Base-by-base conservation (phyloP, 1,140 invertebrate genomes). In the Anadara kagoshimensis region DNA sequence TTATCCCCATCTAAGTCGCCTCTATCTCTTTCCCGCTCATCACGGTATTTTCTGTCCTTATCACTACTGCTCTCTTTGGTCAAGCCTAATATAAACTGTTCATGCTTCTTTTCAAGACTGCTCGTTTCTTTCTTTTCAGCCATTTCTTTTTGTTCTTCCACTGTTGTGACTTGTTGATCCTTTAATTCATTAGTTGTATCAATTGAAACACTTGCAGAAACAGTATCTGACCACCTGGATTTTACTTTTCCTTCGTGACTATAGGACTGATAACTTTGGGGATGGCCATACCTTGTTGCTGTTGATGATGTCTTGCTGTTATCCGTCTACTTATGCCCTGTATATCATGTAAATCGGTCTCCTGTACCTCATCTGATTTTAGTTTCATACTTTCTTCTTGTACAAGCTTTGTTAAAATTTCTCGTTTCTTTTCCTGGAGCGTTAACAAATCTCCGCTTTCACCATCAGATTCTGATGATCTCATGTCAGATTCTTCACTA, bases 1-100 rank as follows among this genome's bases (percentile, higher is more conserved):
- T 63, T 68, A 61, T 54, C 68, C 3, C 71, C 67, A 24, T 64
- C 49, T 20, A 64, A 51, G 68, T 65, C 59, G 26, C 62, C 47
- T 24, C 18, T 45, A 14, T 65, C 47, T 5, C 49, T 47, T 18
- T 53, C 18, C 56, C 56, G 29, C 8, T 45, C 43, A 5, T 62
- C n/a, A 22, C 51, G 22, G 5, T 47, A 54, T 51, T 51, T 51
- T 3, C 10, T 1, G 16, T 22, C 49, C 10, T 51, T 51, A 51
- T 22, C 49, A 18, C 1, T 10, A 18, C 1, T 10, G 16, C 49
- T 4, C 49, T 51, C 49, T 51, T 10, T 22, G 16, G 49, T 18
- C 49, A 16, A 16, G 4, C 49, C 20, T 51, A 18, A 51, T 2
- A 18, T 22, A 51, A 51, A 51, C 10, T 51, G 16, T 16, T 51